These are phyloP conservation scores for Bombus polaris DNA, from an alignment of 1,140 invertebrate genomes.

Conservation along the genomic window DNA sequence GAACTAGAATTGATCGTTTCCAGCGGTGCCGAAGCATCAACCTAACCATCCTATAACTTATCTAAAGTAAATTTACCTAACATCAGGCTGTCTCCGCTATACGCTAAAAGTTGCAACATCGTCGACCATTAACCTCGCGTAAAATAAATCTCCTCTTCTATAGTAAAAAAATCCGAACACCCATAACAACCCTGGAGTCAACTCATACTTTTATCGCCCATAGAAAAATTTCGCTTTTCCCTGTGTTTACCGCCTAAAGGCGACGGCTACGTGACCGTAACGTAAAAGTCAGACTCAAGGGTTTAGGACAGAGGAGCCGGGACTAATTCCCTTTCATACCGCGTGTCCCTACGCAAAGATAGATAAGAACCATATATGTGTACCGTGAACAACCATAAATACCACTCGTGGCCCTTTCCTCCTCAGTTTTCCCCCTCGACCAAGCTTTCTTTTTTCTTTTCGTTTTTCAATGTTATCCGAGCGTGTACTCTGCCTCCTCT, in stretches of 20 bases:
- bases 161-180: neutral
- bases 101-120: constrained; percentile 1
- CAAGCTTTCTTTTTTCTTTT: neutral
- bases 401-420: constrained; percentile 2
- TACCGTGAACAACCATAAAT: constrained; percentile 34
- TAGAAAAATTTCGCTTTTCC: constrained; percentile 26
- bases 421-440: neutral
- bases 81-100: neutral
- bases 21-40: too few species aligned
- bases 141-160: neutral
- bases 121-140: neutral
- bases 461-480: constrained; percentile 10
- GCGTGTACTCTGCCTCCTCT: neutral
- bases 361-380: constrained; percentile 30
- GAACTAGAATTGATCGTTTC: neutral
- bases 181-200: neutral
- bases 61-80: neutral
- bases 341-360: constrained; percentile 28
- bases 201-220: neutral
- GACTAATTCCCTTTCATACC: constrained; percentile 46
- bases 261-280: constrained; percentile 22
- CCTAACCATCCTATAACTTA: constrained; percentile 2
- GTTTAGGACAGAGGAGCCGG: constrained; percentile 29
- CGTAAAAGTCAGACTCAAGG: constrained; percentile 24
- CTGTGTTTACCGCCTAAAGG: neutral